Evolutionary conservation across 2,113 vertebrate genomes (phyloP).

Genomic region (Fulica atra): DNA sequence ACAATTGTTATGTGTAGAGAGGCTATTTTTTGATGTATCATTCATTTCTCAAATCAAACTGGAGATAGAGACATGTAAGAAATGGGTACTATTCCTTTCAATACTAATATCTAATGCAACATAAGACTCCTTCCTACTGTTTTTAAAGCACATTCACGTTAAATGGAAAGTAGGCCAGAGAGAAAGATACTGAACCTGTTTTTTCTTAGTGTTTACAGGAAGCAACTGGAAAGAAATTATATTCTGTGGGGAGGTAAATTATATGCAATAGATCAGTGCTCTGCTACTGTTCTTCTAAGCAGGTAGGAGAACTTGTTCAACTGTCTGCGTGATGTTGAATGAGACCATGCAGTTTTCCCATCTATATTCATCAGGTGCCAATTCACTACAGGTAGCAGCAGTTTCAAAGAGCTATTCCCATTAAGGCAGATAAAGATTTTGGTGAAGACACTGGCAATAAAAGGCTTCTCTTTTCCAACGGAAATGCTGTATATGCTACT

Average conservation of each 20-base stretch:
- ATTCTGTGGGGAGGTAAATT: neutral
- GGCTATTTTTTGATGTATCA: neutral
- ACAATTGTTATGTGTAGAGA: neutral
- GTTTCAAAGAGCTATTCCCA: neutral
- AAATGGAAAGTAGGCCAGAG: neutral
- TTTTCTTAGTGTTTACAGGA: neutral
- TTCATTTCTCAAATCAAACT: neutral
- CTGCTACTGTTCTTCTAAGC: neutral
- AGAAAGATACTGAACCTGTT: neutral
- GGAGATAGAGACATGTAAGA: neutral
- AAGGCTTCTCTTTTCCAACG: neutral
- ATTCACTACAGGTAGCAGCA: neutral
- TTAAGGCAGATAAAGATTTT: neutral
- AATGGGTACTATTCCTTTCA: neutral
- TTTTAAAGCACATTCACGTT: neutral
- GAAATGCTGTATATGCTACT: neutral
- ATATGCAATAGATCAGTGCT: neutral
- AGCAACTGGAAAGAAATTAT: neutral
- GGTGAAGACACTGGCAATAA: neutral
- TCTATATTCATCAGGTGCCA: neutral
- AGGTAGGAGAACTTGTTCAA: neutral
- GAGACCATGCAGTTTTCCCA: neutral
- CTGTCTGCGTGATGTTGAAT: neutral
- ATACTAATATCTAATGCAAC: neutral
- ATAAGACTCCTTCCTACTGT: neutral